A percentile compares a stretch with the other conserved stretches of the same genome.
Conservation (phyloP, 2,113 vertebrate genomes). For the Seriola dumerili region DNA sequence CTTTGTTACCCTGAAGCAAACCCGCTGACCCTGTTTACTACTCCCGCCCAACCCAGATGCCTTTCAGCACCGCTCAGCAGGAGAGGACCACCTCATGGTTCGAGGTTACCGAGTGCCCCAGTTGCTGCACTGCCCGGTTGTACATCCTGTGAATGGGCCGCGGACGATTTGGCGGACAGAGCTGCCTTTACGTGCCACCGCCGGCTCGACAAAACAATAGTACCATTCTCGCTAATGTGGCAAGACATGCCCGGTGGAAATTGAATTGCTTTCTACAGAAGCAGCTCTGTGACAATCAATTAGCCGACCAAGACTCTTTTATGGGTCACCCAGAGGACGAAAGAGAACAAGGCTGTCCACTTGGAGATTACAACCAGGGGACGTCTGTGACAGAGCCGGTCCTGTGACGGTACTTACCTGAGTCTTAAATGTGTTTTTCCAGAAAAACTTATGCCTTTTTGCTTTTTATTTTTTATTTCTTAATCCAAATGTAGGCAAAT, state of each 20-base stretch:
- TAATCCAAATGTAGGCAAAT: neutral
- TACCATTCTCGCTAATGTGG: slow-evolving; percentile 68
- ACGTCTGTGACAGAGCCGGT: slow-evolving; percentile 6
- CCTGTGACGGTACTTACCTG: too few species aligned
- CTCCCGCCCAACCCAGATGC: slow-evolving; percentile 11
- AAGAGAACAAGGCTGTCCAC: slow-evolving; percentile 16
- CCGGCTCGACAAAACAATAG: slow-evolving; percentile 59
- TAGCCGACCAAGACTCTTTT: slow-evolving; percentile 51
- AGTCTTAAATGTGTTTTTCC: too few species aligned
- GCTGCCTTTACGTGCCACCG: slow-evolving; percentile 40
- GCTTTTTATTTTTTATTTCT: neutral
- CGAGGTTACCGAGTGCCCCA: slow-evolving; percentile 25
- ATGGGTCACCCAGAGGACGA: slow-evolving; percentile 64
- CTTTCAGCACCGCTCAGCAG: slow-evolving; percentile 36
- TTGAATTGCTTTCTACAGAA: slow-evolving; percentile 73
- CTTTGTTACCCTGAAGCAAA: slow-evolving; percentile 44
- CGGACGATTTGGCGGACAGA: slow-evolving; percentile 14
- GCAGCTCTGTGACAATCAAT: slow-evolving; percentile 67
- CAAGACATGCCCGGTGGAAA: slow-evolving; percentile 62
- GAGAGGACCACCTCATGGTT: slow-evolving; percentile 48
- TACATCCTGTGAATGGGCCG: slow-evolving; percentile 9
- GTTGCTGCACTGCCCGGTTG: slow-evolving; percentile 4
- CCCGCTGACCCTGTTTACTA: slow-evolving; percentile 36
- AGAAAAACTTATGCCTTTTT: too few species aligned
- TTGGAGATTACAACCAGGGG: slow-evolving; percentile 35